Evolutionary conservation across 2,888 invertebrate species (phyloP).

Genomic region (Tanytarsus gracilentus): DNA sequence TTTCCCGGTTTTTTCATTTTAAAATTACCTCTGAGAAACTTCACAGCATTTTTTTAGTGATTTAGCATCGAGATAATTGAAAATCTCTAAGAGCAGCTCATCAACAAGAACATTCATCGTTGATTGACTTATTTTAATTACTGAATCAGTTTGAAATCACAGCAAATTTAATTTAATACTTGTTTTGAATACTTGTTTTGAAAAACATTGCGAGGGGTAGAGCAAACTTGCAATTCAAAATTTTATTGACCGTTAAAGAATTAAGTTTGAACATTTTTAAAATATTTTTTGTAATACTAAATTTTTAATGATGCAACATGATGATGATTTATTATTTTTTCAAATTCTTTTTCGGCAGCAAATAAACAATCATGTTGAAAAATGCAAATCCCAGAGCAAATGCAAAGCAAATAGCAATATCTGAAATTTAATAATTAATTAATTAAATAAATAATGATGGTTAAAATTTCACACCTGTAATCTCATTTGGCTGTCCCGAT

Average conservation of each 20-base stretch:
- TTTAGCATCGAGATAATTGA: conserved; percentile 5
- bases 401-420: conserved; percentile 72
- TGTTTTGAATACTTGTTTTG: too few relatives aligned
- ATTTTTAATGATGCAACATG: too few relatives aligned
- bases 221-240: too few relatives aligned
- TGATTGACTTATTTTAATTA: neutral
- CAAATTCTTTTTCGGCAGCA: conserved; percentile 51
- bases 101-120: neutral
- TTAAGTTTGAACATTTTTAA: too few relatives aligned
- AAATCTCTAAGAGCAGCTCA: neutral
- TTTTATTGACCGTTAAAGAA: too few relatives aligned
- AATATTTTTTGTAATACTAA: too few relatives aligned
- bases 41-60: neutral
- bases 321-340: neutral
- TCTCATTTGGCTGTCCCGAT: conserved; percentile 37
- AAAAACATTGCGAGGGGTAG: too few relatives aligned
- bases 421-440: too few relatives aligned
- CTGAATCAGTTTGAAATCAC: too few relatives aligned
- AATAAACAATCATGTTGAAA: conserved; percentile 74
- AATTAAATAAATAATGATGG: conserved; percentile 49
- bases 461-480: conserved; percentile 43
- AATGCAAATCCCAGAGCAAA: conserved; percentile 73
- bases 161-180: too few relatives aligned
- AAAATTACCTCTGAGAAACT: conserved; percentile 4
- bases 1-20: too few relatives aligned